Evolutionary conservation across 2,888 invertebrate species (phyloP).

Genomic region (Lasioglossum morio): DNA sequence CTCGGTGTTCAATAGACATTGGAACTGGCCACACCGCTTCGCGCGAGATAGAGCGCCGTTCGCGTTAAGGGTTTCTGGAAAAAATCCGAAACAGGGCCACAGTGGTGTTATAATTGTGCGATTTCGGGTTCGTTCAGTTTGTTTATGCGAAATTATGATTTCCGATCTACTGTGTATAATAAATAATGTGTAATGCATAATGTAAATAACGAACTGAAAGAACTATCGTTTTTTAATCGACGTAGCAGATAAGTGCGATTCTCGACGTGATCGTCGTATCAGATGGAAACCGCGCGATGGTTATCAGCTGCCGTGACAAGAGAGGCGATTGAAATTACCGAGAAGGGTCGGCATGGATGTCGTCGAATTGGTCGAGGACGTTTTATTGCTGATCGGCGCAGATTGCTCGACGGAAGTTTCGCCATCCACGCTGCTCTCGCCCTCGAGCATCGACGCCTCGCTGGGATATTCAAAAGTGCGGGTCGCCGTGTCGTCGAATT

Average conservation of each 20-base stretch:
- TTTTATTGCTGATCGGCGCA: conserved; percentile 73
- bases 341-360: conserved; percentile 80
- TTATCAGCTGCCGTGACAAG: not conserved
- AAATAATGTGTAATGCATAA: not conserved
- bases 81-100: conserved; percentile 46
- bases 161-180: not conserved
- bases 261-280: not conserved
- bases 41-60: conserved; percentile 34
- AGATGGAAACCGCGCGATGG: not conserved
- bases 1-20: conserved; percentile 64
- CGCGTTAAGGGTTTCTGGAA: conserved; percentile 64
- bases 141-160: not conserved
- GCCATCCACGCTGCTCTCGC: conserved; percentile 84
- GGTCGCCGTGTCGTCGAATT: conserved; percentile 95
- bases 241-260: not conserved
- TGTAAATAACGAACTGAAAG: not conserved
- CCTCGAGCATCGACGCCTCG: conserved; percentile 92
- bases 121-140: not conserved
- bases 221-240: not conserved
- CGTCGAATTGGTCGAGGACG: conserved; percentile 72
- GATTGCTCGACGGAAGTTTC: conserved; percentile 79
- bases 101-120: not conserved
- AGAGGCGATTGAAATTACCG: conserved; percentile 74
- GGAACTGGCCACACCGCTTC: conserved; percentile 27
- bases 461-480: conserved; percentile 97